Conservation (phyloP, 2,888 invertebrate species). For the Ophonus ardosiacus region DNA sequence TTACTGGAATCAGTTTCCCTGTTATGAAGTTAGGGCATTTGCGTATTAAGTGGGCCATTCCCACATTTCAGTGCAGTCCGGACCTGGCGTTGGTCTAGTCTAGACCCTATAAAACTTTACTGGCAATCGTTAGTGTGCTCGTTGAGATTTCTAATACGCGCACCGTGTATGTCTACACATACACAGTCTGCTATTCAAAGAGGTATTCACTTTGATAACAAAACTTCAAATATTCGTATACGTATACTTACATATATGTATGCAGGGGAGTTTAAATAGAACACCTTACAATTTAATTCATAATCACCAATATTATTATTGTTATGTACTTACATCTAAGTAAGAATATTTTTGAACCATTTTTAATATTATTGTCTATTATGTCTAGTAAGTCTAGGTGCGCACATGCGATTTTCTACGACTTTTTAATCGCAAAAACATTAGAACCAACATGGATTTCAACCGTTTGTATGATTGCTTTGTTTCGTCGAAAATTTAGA, state of each 20-base stretch:
- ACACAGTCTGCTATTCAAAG: neutral
- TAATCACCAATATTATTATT: neutral
- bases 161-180: constrained; percentile 40
- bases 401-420: no score
- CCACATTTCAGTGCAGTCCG: constrained; percentile 6
- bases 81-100: constrained; percentile 58
- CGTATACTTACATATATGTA: neutral
- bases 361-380: no score
- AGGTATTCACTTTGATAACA: neutral
- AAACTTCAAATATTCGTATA: neutral
- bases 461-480: no score
- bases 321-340: no score
- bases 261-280: neutral
- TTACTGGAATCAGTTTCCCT: constrained; percentile 24
- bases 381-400: no score
- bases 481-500: no score
- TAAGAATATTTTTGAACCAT: no score
- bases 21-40: constrained; percentile 45
- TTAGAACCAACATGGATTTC: no score
- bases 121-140: constrained; percentile 59
- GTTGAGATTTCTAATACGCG: constrained; percentile 61
- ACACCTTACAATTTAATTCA: neutral
- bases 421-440: no score
- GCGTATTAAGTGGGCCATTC: constrained; percentile 44
- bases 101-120: constrained; percentile 63